These are phyloP conservation scores for Spea bombifrons DNA, from an alignment of 2,113 vertebrate species.

Conservation along the genomic window DNA sequence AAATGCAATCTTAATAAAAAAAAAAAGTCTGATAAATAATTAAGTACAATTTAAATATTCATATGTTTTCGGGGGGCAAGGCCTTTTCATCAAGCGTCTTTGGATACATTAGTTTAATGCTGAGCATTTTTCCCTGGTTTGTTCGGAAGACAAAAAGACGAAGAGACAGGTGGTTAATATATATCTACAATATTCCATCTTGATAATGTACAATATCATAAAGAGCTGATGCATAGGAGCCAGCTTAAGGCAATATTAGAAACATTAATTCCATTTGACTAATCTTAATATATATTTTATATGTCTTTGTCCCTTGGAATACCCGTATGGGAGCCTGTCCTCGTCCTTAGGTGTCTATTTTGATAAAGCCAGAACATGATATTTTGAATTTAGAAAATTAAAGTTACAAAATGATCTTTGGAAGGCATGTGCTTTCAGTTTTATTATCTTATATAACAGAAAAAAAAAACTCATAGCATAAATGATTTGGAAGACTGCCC, in stretches of 20 bases:
- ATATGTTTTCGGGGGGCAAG: conserved; percentile 75
- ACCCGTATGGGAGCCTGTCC: conserved; percentile 31
- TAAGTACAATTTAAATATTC: conserved; percentile 83
- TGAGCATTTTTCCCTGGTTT: conserved; percentile 58
- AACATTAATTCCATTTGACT: conserved; percentile 65
- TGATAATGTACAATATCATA: conserved; percentile 59
- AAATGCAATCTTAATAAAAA: conserved; percentile 53
- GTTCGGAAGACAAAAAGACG: conserved; percentile 57
- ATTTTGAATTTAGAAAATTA: conserved; percentile 31
- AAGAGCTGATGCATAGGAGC: conserved; percentile 54
- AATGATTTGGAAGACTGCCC: no score
- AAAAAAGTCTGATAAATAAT: conserved; percentile 71
- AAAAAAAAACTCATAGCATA: no score
- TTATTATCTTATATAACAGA: not conserved
- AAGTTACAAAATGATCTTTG: conserved; percentile 13
- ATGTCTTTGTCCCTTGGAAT: conserved; percentile 36
- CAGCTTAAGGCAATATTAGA: conserved; percentile 59
- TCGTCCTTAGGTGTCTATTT: conserved; percentile 35
- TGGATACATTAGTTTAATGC: conserved; percentile 56
- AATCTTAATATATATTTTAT: conserved; percentile 62
- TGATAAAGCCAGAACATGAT: conserved; percentile 7
- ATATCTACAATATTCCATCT: conserved; percentile 58
- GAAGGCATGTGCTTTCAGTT: not conserved
- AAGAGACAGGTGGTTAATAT: conserved; percentile 60
- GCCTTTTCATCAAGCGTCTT: conserved; percentile 69